Evolutionary conservation across 2,113 vertebrate genomes (phyloP).

Genomic region (Haemorhous mexicanus): DNA sequence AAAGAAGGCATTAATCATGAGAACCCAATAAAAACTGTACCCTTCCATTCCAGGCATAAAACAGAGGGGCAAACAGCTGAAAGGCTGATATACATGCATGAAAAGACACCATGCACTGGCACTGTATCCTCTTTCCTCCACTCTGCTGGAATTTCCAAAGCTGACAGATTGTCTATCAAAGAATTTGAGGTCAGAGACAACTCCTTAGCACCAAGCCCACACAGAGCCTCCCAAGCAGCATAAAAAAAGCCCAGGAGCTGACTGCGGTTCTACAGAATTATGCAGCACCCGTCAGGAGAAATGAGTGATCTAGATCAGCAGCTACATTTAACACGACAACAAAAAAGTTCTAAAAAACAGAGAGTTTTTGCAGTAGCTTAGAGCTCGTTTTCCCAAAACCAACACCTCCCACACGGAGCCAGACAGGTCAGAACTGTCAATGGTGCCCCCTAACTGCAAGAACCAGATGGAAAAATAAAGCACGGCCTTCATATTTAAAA

Average conservation of each 20-base stretch:
- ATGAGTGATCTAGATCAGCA: constrained; percentile 43
- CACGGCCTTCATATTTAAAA: constrained; percentile 33
- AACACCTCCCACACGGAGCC: constrained; percentile 9
- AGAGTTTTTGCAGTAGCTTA: constrained; percentile 33
- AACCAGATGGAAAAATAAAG: constrained; percentile 30
- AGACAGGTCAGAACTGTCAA: constrained; percentile 14
- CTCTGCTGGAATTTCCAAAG: constrained; percentile 56
- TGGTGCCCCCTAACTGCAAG: constrained; percentile 54
- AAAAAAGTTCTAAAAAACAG: not conserved
- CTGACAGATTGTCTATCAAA: constrained; percentile 59
- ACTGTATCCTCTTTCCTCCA: constrained; percentile 37
- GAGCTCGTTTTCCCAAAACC: constrained; percentile 19
- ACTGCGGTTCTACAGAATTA: constrained; percentile 38
- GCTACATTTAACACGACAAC: constrained; percentile 24
- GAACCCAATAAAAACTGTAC: not conserved
- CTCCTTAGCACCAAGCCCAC: constrained; percentile 58
- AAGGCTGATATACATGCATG: not conserved
- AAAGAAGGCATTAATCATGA: constrained; percentile 13
- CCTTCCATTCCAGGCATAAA: not conserved
- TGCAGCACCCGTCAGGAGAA: constrained; percentile 4
- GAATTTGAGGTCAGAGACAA: constrained; percentile 58
- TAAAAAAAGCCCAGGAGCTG: constrained; percentile 51
- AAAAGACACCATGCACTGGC: not conserved
- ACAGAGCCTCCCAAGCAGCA: constrained; percentile 45
- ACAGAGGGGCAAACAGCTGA: not conserved